Evolutionary conservation across 2,797 vertebrate species (phyloP).

Genomic region (Girardinus metallicus): DNA sequence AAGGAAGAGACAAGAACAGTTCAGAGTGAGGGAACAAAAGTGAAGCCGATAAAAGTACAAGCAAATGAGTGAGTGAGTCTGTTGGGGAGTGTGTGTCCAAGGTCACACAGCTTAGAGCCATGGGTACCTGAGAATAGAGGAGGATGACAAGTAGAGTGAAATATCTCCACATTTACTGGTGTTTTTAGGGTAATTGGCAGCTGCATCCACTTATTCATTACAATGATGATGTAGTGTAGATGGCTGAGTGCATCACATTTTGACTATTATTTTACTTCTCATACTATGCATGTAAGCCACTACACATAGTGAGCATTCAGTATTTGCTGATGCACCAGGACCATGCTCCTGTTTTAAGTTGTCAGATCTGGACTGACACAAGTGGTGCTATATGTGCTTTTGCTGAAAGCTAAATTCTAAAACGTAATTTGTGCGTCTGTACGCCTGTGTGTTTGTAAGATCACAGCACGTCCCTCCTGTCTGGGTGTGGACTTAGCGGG

Average conservation of each 20-base stretch:
- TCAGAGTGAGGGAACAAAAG: slow-evolving; percentile 30
- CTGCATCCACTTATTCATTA: background rate
- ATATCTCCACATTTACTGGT: background rate
- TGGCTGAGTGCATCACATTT: background rate
- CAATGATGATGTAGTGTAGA: background rate
- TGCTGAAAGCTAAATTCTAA: background rate
- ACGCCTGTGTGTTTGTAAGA: slow-evolving; percentile 15
- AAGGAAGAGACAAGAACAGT: slow-evolving; percentile 62
- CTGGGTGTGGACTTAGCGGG: slow-evolving; percentile 47
- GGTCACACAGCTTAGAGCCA: slow-evolving; percentile 82
- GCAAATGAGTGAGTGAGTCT: slow-evolving; percentile 77
- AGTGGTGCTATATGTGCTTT: background rate
- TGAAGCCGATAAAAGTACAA: slow-evolving; percentile 71
- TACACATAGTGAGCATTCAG: too few relatives aligned
- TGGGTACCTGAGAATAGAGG: slow-evolving; percentile 52
- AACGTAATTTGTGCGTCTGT: background rate
- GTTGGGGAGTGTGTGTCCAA: slow-evolving; percentile 42
- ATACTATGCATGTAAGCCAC: background rate
- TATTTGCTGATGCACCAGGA: too few relatives aligned
- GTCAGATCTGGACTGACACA: background rate
- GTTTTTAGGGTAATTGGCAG: background rate
- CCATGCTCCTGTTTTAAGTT: background rate
- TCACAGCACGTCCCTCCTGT: slow-evolving; percentile 38
- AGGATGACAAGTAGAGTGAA: slow-evolving; percentile 18
- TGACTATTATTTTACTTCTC: background rate